A percentile compares a stretch with the other conserved stretches of the same genome.
Conservation (phyloP, 1,140 invertebrate genomes). For the Latrodectus geometricus region DNA sequence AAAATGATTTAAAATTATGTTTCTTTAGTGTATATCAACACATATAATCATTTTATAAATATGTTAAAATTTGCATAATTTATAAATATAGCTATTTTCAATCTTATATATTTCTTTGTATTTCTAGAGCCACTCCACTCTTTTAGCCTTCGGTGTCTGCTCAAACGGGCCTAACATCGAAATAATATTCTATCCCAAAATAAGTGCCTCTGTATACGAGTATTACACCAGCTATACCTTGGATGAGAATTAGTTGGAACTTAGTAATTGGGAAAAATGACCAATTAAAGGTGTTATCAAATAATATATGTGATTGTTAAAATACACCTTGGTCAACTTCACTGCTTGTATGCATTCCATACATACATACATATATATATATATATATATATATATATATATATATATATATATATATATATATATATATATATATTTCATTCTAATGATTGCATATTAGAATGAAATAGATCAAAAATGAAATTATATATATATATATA, state of each 20-base stretch:
- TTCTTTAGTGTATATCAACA: too few species aligned
- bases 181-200: constrained; percentile 44
- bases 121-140: constrained; percentile 54
- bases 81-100: background rate
- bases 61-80: background rate
- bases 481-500: too few species aligned
- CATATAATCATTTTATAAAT: too few species aligned
- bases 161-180: constrained; percentile 53
- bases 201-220: constrained; percentile 53
- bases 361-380: too few species aligned
- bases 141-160: constrained; percentile 60
- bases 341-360: too few species aligned
- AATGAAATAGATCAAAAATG: too few species aligned
- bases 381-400: too few species aligned
- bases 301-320: background rate
- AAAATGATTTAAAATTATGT: too few species aligned
- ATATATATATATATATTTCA: too few species aligned
- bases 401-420: too few species aligned
- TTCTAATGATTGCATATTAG: too few species aligned
- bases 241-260: constrained; percentile 35
- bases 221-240: constrained; percentile 54
- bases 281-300: background rate
- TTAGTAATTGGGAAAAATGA: constrained; percentile 1
- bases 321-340: constrained; percentile 34
- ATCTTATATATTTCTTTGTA: background rate